phyloP scores from a whole-genome alignment of 92 coral and sea anemone genomes.

The Virgularia gustaviana region DNA sequence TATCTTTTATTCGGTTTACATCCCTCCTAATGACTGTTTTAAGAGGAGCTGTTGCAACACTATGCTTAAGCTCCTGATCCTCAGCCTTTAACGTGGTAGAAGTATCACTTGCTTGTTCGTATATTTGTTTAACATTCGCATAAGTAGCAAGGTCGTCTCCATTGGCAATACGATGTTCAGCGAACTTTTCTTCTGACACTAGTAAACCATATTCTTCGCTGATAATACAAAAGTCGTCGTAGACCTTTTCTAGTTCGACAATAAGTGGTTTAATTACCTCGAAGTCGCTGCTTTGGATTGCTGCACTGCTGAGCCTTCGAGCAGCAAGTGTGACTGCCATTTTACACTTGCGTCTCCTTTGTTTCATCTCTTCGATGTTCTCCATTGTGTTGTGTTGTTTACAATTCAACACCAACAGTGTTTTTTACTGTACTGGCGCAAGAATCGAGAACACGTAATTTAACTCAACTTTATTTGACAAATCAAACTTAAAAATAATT shows the following conservation, averaged over 20 bases:
- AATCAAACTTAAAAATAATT: too few relatives aligned
- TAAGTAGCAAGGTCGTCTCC: slow-evolving; percentile 2
- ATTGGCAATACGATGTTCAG: neutral
- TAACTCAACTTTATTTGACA: too few relatives aligned
- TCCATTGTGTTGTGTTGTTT: too few relatives aligned
- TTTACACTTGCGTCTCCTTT: too few relatives aligned
- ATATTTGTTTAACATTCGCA: neutral
- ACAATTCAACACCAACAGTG: too few relatives aligned
- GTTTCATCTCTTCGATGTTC: too few relatives aligned
- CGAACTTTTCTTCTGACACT: neutral
- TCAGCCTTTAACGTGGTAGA: neutral
- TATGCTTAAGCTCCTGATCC: neutral
- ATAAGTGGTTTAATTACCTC: too few relatives aligned
- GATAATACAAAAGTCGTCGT: neutral
- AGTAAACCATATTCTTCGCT: neutral
- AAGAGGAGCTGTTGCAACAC: neutral
- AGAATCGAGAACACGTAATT: too few relatives aligned
- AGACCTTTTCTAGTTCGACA: slow-evolving; percentile 11
- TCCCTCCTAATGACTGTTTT: neutral
- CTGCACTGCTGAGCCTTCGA: too few relatives aligned
- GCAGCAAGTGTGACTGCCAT: too few relatives aligned
- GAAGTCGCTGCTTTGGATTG: too few relatives aligned
- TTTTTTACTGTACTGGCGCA: too few relatives aligned
- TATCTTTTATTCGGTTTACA: neutral
- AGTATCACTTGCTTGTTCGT: neutral